Evolutionary conservation across 2,113 vertebrate species (phyloP).

Genomic region (Notechis scutatus): DNA sequence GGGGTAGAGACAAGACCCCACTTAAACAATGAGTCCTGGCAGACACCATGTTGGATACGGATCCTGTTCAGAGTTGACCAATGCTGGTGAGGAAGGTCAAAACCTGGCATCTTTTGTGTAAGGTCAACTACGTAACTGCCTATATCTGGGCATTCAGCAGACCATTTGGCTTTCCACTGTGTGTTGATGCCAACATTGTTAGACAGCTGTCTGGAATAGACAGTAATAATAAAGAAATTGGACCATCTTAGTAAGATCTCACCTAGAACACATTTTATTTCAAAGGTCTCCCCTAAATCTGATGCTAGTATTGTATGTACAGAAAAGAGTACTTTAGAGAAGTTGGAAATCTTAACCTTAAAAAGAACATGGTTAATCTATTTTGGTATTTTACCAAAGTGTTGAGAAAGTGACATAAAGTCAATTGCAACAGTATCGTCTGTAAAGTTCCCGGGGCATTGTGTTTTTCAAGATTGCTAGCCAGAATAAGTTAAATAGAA

Average conservation of each 20-base stretch:
- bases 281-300: neutral
- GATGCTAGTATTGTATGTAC: neutral
- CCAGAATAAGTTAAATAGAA: neutral
- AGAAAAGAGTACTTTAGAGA: neutral
- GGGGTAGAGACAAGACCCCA: too few species aligned
- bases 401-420: neutral
- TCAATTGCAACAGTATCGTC: neutral
- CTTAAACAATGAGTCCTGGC: too few species aligned
- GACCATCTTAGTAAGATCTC: neutral
- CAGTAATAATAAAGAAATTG: neutral
- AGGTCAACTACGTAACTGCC: too few species aligned
- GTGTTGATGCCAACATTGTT: too few species aligned
- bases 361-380: neutral
- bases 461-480: neutral
- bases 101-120: too few species aligned
- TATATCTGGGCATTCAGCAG: too few species aligned
- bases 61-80: too few species aligned
- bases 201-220: too few species aligned
- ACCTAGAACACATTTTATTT: neutral
- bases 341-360: neutral
- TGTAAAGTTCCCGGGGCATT: neutral
- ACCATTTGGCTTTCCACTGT: too few species aligned
- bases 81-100: too few species aligned
- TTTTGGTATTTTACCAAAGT: neutral
- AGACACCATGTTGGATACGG: too few species aligned